These are phyloP conservation scores for Chymomyza costata DNA, from an alignment of 1,140 invertebrate genomes.

Conservation along the genomic window DNA sequence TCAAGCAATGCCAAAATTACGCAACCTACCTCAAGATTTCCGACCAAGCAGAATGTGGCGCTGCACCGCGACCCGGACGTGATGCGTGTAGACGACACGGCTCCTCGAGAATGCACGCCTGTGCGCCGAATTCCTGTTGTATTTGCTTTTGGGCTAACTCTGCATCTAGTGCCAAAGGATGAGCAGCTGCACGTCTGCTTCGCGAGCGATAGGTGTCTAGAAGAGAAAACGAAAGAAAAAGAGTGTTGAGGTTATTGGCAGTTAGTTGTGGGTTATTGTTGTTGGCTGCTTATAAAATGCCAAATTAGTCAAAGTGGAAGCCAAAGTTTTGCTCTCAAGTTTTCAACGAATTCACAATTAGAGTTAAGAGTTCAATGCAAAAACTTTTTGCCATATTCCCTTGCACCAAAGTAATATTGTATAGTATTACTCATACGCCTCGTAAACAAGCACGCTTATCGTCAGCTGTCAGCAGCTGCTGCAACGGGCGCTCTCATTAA, in stretches of 20 bases:
- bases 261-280: slow-evolving; percentile 1
- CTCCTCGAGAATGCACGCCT: slow-evolving; percentile 82
- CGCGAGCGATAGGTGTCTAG: slow-evolving; percentile 80
- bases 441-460: too few relatives aligned
- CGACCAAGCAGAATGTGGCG: slow-evolving; percentile 77
- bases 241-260: slow-evolving; percentile 3
- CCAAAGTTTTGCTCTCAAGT: neutral
- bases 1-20: neutral
- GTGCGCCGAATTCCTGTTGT: slow-evolving; percentile 79
- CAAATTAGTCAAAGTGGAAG: neutral
- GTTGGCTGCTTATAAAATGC: neutral
- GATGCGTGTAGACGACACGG: slow-evolving; percentile 81
- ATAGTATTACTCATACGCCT: too few relatives aligned
- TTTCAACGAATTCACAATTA: too few relatives aligned
- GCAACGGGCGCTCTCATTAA: too few relatives aligned
- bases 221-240: slow-evolving; percentile 29
- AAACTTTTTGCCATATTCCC: too few relatives aligned
- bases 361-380: too few relatives aligned
- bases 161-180: slow-evolving; percentile 77
- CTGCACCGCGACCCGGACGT: slow-evolving; percentile 41
- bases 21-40: slow-evolving; percentile 80
- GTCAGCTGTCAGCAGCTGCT: too few relatives aligned
- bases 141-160: slow-evolving; percentile 80
- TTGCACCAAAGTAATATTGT: too few relatives aligned
- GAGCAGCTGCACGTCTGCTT: slow-evolving; percentile 72